Evolutionary conservation across 2,888 invertebrate species (phyloP).

Genomic region (Rutpela maculata): DNA sequence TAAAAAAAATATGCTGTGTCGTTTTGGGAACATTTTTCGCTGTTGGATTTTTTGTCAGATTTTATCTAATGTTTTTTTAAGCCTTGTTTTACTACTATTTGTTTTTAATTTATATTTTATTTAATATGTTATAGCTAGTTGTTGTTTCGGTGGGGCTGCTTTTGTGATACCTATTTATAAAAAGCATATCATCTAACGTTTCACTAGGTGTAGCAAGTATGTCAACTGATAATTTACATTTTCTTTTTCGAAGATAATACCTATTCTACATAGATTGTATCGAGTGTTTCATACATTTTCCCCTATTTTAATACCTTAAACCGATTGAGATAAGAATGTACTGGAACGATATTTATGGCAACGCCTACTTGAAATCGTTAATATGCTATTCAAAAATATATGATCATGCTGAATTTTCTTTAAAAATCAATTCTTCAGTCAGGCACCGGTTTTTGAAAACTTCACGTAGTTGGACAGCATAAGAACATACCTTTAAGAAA

Average conservation of each 20-base stretch:
- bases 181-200: constrained; percentile 28
- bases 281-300: too few species aligned
- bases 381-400: too few species aligned
- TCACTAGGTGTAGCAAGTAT: background rate
- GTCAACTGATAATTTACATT: constrained; percentile 4
- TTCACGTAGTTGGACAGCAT: too few species aligned
- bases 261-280: background rate
- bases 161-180: constrained; percentile 34
- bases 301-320: too few species aligned
- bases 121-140: constrained; percentile 26
- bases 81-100: constrained; percentile 63
- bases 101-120: constrained; percentile 37
- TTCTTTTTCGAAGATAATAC: background rate
- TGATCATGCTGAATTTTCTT: too few species aligned
- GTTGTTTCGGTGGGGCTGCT: constrained; percentile 10
- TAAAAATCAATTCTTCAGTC: too few species aligned
- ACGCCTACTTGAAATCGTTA: too few species aligned
- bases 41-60: constrained; percentile 73
- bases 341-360: too few species aligned
- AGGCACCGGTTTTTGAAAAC: too few species aligned
- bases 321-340: too few species aligned
- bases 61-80: constrained; percentile 67
- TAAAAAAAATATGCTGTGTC: constrained; percentile 64
- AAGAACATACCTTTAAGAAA: too few species aligned
- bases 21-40: constrained; percentile 68